Percentiles rank a stretch among this genome's conserved stretches.
Conservation (phyloP, 2,113 vertebrate genomes). For the Melanotaenia duboulayi region DNA sequence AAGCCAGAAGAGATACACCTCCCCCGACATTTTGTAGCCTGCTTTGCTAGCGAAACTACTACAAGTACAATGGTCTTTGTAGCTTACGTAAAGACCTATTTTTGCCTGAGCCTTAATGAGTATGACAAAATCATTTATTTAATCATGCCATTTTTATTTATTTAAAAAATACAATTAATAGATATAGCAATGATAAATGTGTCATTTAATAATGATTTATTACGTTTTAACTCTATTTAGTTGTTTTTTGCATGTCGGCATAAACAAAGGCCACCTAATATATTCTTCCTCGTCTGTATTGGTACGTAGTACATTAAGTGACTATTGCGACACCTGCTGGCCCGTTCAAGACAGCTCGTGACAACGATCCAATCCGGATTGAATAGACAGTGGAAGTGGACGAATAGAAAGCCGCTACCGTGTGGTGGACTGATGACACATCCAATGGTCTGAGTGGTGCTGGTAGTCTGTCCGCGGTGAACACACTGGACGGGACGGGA, state of each 20-base stretch:
- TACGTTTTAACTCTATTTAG: accelerated
- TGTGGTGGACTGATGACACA: slow-evolving; percentile 48
- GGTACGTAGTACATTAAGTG: not conserved
- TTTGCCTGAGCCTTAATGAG: slow-evolving; percentile 21
- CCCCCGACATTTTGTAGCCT: slow-evolving; percentile 83
- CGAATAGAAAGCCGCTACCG: slow-evolving; percentile 56
- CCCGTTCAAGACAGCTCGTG: too few species aligned
- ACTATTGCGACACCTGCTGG: slow-evolving; percentile 54
- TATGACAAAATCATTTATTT: too few species aligned
- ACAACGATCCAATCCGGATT: slow-evolving; percentile 67
- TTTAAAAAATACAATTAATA: too few species aligned
- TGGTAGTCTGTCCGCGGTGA: slow-evolving; percentile 35
- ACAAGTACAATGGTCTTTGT: slow-evolving; percentile 45
- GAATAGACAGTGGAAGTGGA: slow-evolving; percentile 36
- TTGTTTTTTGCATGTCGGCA: slow-evolving; percentile 19
- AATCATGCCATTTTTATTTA: too few species aligned
- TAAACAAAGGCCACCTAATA: not conserved
- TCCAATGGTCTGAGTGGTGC: slow-evolving; percentile 65
- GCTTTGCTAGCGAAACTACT: slow-evolving; percentile 41
- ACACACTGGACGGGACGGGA: slow-evolving; percentile 55
- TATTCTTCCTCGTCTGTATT: slow-evolving; percentile 25
- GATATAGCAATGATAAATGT: too few species aligned
- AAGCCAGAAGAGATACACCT: slow-evolving; percentile 78
- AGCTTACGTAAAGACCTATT: not conserved
- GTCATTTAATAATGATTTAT: too few species aligned